These are phyloP conservation scores for Cryptotis parvus DNA, from an alignment of 2,113 vertebrate genomes.

Conservation along the genomic window DNA sequence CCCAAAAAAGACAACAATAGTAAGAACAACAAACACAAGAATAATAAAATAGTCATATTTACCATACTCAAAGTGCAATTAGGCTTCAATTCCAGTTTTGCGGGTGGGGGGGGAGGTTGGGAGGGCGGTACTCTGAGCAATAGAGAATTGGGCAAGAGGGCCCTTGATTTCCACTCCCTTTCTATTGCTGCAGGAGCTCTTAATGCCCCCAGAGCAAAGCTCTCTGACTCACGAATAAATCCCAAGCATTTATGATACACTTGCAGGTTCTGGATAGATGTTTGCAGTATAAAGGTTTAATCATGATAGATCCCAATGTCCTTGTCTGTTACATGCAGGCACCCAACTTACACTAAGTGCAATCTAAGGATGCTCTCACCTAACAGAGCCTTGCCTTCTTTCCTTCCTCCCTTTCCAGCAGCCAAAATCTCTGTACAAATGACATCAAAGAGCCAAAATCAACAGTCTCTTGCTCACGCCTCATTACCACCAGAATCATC, in stretches of 20 bases:
- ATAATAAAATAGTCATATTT: background rate
- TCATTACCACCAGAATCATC: background rate
- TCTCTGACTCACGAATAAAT: background rate
- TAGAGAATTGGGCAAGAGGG: too few species aligned
- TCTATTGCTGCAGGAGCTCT: too few species aligned
- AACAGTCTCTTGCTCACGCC: background rate
- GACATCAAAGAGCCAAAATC: background rate
- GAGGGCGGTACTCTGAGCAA: too few species aligned
- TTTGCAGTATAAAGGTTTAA: background rate
- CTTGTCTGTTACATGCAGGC: background rate
- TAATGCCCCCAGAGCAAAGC: background rate
- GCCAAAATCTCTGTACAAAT: background rate
- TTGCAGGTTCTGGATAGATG: background rate
- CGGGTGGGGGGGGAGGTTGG: too few species aligned
- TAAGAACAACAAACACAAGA: too few species aligned
- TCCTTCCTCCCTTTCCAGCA: background rate
- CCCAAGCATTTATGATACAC: background rate
- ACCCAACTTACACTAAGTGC: background rate
- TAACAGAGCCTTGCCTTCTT: background rate
- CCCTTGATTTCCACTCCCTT: background rate
- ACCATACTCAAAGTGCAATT: background rate
- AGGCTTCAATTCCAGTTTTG: background rate
- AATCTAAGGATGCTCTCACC: background rate
- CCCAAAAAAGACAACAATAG: too few species aligned
- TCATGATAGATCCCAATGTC: background rate